Evolutionary conservation across 2,797 vertebrate species (phyloP), one percentile per base, ranked within the genome.

Genomic region (Lepidocolaptes lacrymiger): DNA sequence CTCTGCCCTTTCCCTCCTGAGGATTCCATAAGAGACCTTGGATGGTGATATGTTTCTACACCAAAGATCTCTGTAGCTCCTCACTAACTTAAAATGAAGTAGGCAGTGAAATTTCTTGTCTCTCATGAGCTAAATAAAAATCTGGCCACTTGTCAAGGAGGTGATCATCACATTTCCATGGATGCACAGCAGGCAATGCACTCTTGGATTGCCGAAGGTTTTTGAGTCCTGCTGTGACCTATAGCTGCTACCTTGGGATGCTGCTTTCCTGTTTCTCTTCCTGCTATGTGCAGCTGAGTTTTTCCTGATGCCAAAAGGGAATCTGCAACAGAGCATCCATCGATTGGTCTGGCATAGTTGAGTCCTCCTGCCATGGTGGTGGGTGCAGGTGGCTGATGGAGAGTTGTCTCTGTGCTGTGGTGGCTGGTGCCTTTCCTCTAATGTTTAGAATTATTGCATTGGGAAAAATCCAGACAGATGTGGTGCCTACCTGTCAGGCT

Each of bases 391-490:
- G 62, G 43, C 55, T 73, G 74, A 55, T 52, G 46, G 22, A 64
- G 28, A 34, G 34, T 20, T 1, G 2, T n/a, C 24, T 58, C 49
- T 41, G 49, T 0, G 2, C 4, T 54, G 55, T 21, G 22, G n/a
- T 39, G 22, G 15, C 63, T 52, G 28, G 9, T 41, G 30, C 30
- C 14, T 56, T 43, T 62, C 55, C 61, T 92, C 21, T 32, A 28
- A 54, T 0, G 3, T 28, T 67, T 23, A 61, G 39, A 54, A n/a
- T 43, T 62, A 30, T 1, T 49, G 32, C n/a, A 17, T 2, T 44
- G 41, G 41, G 71, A 71, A 79, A 37, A 63, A 30, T 18, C 36
- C 46, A 66, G 15, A 15, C 52, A 24, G 37, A 26, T 62, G 26
- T 27, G 14, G n/a, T 67, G 27, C 19, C 48, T 66, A 32, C 52